Percentiles rank a stretch among this genome's conserved stretches.
Conservation (phyloP, 2,113 vertebrate species). For the Semnornis frantzii region DNA sequence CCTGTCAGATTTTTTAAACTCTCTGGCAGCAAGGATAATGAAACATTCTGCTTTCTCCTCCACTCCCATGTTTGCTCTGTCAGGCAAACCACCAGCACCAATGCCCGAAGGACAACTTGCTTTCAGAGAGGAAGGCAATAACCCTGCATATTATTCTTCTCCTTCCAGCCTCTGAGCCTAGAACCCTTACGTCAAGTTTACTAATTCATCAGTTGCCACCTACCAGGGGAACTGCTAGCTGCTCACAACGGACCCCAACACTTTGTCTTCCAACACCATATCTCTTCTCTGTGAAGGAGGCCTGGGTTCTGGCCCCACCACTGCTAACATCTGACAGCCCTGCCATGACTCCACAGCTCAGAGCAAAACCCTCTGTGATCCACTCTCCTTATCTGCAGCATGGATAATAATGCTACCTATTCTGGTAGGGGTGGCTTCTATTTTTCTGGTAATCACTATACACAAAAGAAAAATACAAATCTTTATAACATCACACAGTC, state of each 20-base stretch:
- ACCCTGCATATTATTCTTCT: not conserved
- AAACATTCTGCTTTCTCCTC: not conserved
- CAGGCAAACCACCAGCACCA: not conserved
- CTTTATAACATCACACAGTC: conserved; percentile 5
- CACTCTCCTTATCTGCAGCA: not conserved
- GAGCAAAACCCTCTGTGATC: not conserved
- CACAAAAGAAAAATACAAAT: not conserved
- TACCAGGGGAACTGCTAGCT: not conserved
- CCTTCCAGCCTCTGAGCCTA: not conserved
- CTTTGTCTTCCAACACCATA: not conserved
- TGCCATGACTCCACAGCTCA: not conserved
- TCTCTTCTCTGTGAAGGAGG: not conserved
- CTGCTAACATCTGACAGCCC: not conserved
- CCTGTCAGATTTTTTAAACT: conserved; percentile 8
- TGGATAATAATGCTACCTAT: conserved; percentile 4
- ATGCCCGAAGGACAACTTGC: not conserved
- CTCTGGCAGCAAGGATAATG: not conserved
- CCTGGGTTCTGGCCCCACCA: not conserved
- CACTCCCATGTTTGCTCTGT: not conserved
- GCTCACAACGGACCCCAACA: rapidly evolving
- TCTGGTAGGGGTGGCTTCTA: conserved; percentile 1
- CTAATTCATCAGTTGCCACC: not conserved
- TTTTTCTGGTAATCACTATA: not conserved
- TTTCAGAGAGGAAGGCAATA: not conserved
- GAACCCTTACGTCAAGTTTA: not conserved